Base-by-base conservation (phyloP, 2,888 invertebrate species). In the Philhelius pedissequus region DNA sequence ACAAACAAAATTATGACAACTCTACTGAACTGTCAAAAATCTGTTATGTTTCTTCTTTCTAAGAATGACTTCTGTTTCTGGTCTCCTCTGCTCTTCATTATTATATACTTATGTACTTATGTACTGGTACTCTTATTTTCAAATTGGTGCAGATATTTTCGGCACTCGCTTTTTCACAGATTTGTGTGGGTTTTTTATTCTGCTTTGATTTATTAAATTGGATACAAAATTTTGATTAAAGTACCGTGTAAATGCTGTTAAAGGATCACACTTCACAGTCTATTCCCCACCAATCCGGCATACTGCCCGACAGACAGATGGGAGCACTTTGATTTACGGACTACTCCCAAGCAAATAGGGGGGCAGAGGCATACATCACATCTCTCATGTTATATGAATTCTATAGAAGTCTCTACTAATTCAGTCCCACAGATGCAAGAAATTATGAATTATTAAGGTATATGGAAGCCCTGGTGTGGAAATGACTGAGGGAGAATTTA, bases 361-460 rank as follows among this genome's bases (percentile, higher is more conserved):
- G 52, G 43, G 66, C 40, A 8, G 30, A 18, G 18, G 38, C 54
- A 15, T 15, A n/a, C 15, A 13, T 18, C 52, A 27, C 70, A 69
- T 80, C 48, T 58, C 50, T 80, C 75, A 75, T 69, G 20, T 64
- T 48, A 11, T 6, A n/a, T 13, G n/a, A n/a, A 27, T 18, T 20
- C 27, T 22, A 32, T 68, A 38, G 52, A 40, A 50, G 68, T 68
- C 52, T 62, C 25, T 27, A 5, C 25, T 40, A 15, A 38, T 18
- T 18, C 38, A 50, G 25, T 6, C 35, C 15, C 48, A 48, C 66
- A 45, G 62, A 43, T 64, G 48, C 74, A 45, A 18, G 74, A 48
- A 80, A 80, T 84, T 84, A 80, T 84, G 84, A 84, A 76, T 84
- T 84, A 84, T 84, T 82, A n/a, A n/a, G n/a, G n/a, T n/a, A 82